Base-by-base conservation (phyloP, 2,113 vertebrate species). In the Sylvilagus bachmani region DNA sequence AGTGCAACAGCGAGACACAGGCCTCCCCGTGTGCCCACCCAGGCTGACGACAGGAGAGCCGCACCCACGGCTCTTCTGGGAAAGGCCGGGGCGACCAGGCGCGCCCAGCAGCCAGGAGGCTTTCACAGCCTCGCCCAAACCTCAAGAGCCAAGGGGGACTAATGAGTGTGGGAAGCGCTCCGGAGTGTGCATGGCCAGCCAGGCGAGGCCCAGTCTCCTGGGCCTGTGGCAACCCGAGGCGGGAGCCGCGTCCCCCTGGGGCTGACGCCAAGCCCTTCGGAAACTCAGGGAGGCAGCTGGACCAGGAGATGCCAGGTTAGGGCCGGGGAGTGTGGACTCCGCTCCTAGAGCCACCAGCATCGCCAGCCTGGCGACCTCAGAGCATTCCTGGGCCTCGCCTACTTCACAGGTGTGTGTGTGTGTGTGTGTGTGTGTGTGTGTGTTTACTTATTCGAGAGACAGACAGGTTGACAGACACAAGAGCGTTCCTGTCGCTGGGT, bases 131-230 rank as follows among this genome's bases (percentile, higher is more conserved):
- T 97, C 64, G 21, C 80, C 24, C 19, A 92, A 96, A 94, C 92
- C 96, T 96, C 96, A 94, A 55, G 95, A 89, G 95, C 71, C 96
- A 77, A 62, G 89, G 92, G 81, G 22, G 49, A 86, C 97, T 96
- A 96, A 96, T 95, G 95, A 75, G 79, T 89, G 86, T 80, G 93
- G 92, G 90, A 96, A 96, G 66, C 16, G 53, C 44, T 92, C 33
- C 14, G 33, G 51, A 80, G 64, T 12, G 79, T 61, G 16, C 69
- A 86, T 19, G 19, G 55, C 55, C 55, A 58, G 55, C 6, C 55
- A 5, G 19, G 12, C 55, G 9, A 58, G 55, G 11, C 55, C 55
- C 55, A 13, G 55, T 17, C 55, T 58, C 55, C 55, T 17, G 55
- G 55, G 55, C 55, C 55, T 19, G 6, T 10, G 6, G 55, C 55